phyloP scores from a whole-genome alignment of 2,888 invertebrate species.

The Clusia tigrina region DNA sequence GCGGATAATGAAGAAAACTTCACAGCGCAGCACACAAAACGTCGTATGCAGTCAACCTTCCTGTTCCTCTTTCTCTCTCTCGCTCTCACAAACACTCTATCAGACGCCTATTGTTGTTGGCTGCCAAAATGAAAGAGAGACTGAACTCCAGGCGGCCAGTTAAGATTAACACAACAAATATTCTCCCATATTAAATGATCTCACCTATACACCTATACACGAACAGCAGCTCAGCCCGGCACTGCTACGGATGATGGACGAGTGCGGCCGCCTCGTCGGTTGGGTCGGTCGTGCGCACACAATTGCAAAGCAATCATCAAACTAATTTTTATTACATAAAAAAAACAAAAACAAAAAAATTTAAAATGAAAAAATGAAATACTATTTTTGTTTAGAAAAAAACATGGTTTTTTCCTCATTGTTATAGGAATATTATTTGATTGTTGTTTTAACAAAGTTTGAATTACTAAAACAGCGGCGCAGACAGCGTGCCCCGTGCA shows the following conservation, averaged over 20 bases:
- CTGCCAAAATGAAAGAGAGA: constrained; percentile 10
- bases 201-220: no score
- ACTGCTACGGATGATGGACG: neutral
- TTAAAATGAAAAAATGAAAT: neutral
- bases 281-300: no score
- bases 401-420: no score
- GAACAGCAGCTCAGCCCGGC: no score
- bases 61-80: neutral
- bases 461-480: constrained; percentile 15
- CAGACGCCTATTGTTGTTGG: constrained; percentile 18
- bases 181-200: constrained; percentile 58
- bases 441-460: constrained; percentile 39
- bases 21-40: neutral
- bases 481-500: neutral
- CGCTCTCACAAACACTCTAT: neutral
- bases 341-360: neutral
- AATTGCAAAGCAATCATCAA: constrained; percentile 3
- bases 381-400: constrained; percentile 1
- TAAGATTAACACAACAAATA: constrained; percentile 38
- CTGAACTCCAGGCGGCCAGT: constrained; percentile 18
- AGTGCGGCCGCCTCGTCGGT: no score
- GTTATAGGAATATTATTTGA: constrained; percentile 50
- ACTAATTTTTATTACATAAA: constrained; percentile 4
- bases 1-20: neutral
- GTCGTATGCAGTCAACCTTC: neutral